Conservation (phyloP, 2,113 vertebrate genomes). For the Opisthocomus hoazin region DNA sequence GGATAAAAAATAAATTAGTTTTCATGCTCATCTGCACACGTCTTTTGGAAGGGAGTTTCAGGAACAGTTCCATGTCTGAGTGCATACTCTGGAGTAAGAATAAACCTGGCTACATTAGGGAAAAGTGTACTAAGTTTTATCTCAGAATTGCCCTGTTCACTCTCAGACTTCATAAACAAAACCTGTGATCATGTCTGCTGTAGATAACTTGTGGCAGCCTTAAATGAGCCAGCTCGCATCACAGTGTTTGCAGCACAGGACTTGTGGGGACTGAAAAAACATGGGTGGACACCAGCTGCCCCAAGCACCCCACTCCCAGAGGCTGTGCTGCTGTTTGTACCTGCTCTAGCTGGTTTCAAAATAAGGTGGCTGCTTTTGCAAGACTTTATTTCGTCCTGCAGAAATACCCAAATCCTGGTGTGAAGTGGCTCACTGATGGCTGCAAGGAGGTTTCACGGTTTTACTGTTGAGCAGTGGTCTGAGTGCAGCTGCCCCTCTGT, state of each 20-base stretch:
- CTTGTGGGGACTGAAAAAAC: fast-evolving
- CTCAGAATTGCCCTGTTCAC: not conserved
- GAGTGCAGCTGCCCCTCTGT: fast-evolving
- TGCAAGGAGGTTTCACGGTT: not conserved
- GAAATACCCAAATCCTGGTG: not conserved
- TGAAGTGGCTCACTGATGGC: not conserved
- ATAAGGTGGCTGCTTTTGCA: not conserved
- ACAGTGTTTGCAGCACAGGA: not conserved
- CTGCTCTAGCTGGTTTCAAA: not conserved
- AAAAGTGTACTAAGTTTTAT: not conserved
- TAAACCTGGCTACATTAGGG: not conserved
- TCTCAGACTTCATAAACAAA: not conserved
- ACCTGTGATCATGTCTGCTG: not conserved
- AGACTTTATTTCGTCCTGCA: not conserved
- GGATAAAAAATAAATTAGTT: not conserved
- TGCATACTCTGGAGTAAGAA: not conserved
- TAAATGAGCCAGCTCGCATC: not conserved
- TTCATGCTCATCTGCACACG: not conserved
- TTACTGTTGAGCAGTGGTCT: not conserved
- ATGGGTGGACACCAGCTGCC: not conserved
- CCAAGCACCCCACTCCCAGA: not conserved
- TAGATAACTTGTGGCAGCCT: not conserved
- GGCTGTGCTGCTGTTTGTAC: not conserved
- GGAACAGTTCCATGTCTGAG: not conserved
- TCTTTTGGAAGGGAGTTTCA: not conserved